Conservation (phyloP, 2,888 invertebrate genomes). For the Chironomus riparius region DNA sequence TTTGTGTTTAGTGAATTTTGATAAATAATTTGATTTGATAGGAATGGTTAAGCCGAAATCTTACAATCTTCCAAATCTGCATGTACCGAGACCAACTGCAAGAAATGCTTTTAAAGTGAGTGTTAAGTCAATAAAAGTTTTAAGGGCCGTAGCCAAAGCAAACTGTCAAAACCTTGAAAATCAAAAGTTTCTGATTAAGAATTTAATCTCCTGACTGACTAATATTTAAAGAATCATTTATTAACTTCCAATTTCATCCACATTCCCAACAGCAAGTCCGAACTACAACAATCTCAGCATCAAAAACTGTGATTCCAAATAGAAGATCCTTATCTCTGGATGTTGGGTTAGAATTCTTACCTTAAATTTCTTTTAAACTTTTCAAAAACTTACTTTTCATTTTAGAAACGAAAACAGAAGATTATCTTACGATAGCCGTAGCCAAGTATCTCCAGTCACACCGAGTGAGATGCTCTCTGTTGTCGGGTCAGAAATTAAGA, state of each 20-base stretch:
- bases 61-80: conserved; percentile 30
- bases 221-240: no score
- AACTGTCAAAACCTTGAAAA: no score
- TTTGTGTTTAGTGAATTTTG: background rate
- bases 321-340: conserved; percentile 31
- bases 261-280: conserved; percentile 29
- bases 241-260: no score
- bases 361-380: no score
- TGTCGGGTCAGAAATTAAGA: conserved; percentile 49
- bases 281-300: conserved; percentile 31
- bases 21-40: background rate
- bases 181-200: no score
- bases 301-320: conserved; percentile 30
- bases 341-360: conserved; percentile 29
- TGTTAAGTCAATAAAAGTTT: no score
- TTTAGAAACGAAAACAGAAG: conserved; percentile 27
- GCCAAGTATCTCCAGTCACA: conserved; percentile 27
- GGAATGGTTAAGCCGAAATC: conserved; percentile 27
- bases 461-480: conserved; percentile 40
- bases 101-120: conserved; percentile 31
- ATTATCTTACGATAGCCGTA: conserved; percentile 29
- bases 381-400: no score
- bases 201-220: no score
- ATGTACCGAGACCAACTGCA: conserved; percentile 29
- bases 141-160: no score